Conservation (phyloP, 2,888 invertebrate genomes). For the Podabrus alpinus region DNA sequence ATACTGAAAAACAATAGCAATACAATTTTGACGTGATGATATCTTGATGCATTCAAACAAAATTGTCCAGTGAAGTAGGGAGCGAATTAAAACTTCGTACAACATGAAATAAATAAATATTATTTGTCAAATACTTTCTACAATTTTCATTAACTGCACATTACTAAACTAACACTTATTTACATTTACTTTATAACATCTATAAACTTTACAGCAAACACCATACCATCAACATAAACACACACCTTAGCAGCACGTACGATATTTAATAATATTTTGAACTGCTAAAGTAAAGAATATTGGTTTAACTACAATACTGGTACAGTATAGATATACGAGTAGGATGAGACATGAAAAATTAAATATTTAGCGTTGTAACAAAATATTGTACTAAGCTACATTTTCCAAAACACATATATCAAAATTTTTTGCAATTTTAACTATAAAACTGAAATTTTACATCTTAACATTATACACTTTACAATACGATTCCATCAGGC, state of each 20-base stretch:
- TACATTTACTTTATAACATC: constrained; percentile 23
- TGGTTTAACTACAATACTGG: neutral
- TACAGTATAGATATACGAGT: constrained; percentile 10
- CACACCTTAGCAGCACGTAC: constrained; percentile 9
- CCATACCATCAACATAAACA: constrained; percentile 21
- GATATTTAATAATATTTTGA: neutral
- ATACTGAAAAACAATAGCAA: no score
- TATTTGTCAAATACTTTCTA: constrained; percentile 20
- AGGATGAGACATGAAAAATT: constrained; percentile 10
- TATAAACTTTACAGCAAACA: constrained; percentile 27
- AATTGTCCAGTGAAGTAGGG: neutral
- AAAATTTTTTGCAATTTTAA: constrained; percentile 15
- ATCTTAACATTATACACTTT: constrained; percentile 17
- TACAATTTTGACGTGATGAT: no score
- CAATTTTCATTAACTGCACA: constrained; percentile 24
- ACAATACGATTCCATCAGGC: constrained; percentile 27
- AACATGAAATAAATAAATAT: constrained; percentile 26
- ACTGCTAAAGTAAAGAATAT: constrained; percentile 15
- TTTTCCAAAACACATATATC: constrained; percentile 16
- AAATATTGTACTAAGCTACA: constrained; percentile 6
- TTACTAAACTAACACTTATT: constrained; percentile 22
- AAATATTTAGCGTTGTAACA: constrained; percentile 1
- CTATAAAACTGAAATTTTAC: constrained; percentile 13
- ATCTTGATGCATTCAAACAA: no score
- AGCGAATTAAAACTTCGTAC: neutral